Evolutionary conservation across 2,888 invertebrate species (phyloP), one percentile per base, ranked within the genome.

Genomic region (Noctua pronuba): DNA sequence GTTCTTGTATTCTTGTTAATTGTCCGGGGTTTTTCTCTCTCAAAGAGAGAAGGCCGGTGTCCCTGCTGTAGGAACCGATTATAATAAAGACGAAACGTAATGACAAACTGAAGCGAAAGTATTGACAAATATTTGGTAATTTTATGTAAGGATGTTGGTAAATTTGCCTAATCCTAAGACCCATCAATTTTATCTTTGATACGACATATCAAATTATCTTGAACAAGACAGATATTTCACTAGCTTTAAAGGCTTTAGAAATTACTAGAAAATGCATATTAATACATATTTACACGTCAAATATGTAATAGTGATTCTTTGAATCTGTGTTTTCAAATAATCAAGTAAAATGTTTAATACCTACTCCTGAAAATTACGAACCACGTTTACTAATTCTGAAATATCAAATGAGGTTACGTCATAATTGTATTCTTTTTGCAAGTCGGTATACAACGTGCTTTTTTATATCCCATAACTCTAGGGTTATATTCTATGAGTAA

Each of bases 101-200:
- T 31, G 58, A 1, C 21, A 49, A 31, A 41, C 35, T 68, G 62
- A 73, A 67, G 66, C 66, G 66, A 80, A 84, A 65, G 24, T 79
- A 68, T 69, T 62, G 44, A 60, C 11, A 21, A 44, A 52, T 41
- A 64, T 38, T 66, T 35, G 5, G 7, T 21, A 28, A 58, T 58
- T 28, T 58, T 16, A 58, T 58, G 18, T 28, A 18, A 58, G 28
- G 18, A 28, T 28, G 18, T 58, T 8, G 58, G 16, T 58, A 58
- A 55, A 58, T 58, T 58, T 41, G 38, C n/a, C 7, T 41, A n/a
- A 46, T 31, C 24, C 46, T 49, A 35, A 4, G 28, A 18, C 10
- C 21, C 31, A 49, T 75, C 28, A 41, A 76, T 65, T 13, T 21
- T 58, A 11, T 76, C 35, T 55, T 21, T 31, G n/a, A 35, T 35